phyloP scores from a whole-genome alignment of 30 jellyfish, hydroid and myxozoan species.

The Aurelia aurita complex sp. Pacific region DNA sequence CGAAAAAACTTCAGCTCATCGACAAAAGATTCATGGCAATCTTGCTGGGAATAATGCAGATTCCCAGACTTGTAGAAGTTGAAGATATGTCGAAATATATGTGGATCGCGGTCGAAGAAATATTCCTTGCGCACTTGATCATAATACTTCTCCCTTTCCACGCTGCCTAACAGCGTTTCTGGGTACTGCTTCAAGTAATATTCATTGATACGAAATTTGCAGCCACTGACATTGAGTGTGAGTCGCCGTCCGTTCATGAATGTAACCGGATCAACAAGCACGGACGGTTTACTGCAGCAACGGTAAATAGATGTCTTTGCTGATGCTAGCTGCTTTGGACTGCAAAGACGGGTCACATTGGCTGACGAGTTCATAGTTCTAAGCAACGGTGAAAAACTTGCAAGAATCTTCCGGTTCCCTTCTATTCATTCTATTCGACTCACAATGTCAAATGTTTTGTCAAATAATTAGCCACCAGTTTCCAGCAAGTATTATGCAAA shows the following conservation, averaged over 20 bases:
- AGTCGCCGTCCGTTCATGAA: slow-evolving; percentile 78
- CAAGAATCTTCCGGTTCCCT: neutral
- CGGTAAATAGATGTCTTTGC: slow-evolving; percentile 46
- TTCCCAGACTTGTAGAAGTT: slow-evolving; percentile 91
- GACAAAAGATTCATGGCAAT: slow-evolving; percentile 87
- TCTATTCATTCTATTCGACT: no score
- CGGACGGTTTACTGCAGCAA: slow-evolving; percentile 79
- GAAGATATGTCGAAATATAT: slow-evolving; percentile 84
- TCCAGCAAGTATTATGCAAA: no score
- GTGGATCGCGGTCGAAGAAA: slow-evolving; percentile 98
- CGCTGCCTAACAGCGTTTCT: slow-evolving; percentile 91
- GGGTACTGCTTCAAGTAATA: slow-evolving; percentile 84
- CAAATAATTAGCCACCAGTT: no score
- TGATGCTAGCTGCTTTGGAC: slow-evolving; percentile 35
- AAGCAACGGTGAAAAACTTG: slow-evolving; percentile 12
- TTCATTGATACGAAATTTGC: slow-evolving; percentile 84
- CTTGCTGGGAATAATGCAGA: slow-evolving; percentile 85
- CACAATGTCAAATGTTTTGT: no score
- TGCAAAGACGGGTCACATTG: slow-evolving; percentile 44
- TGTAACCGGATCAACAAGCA: slow-evolving; percentile 82
- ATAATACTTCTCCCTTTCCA: slow-evolving; percentile 62
- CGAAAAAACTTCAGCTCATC: slow-evolving; percentile 93
- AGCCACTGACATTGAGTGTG: slow-evolving; percentile 91
- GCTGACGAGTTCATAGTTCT: slow-evolving; percentile 53
- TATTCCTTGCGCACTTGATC: slow-evolving; percentile 81